A percentile compares a stretch with the other conserved stretches of the same genome.
Conservation (phyloP, 1,140 invertebrate species). For the Eurosta solidaginis region DNA sequence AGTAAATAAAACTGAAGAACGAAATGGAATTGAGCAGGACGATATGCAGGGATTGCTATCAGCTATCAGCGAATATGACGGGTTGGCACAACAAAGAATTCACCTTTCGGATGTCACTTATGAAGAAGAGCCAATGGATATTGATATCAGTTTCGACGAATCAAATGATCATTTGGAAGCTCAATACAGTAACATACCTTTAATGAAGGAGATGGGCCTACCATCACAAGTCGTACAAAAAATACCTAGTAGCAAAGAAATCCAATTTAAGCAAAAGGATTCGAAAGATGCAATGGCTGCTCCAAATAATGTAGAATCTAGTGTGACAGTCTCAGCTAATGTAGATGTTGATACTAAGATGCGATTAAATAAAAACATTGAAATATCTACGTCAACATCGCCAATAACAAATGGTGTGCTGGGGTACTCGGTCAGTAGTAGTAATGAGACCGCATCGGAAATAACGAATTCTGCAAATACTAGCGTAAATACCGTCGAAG, state of each 20-base stretch:
- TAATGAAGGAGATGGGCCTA: not conserved
- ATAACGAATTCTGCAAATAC: not conserved
- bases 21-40: not conserved
- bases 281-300: not conserved
- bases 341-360: no score
- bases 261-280: not conserved
- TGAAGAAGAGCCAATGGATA: constrained; percentile 49
- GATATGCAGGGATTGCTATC: not conserved
- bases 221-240: not conserved
- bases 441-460: not conserved
- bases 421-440: not conserved
- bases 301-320: not conserved
- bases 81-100: not conserved
- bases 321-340: not conserved
- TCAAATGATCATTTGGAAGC: not conserved
- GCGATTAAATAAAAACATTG: constrained; percentile 18
- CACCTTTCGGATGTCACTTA: not conserved
- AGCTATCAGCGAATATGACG: not conserved
- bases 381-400: constrained; percentile 20
- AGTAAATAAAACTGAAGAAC: not conserved
- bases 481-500: not conserved
- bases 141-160: constrained; percentile 48
- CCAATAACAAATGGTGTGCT: not conserved
- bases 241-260: not conserved
- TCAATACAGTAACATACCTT: not conserved